Evolutionary conservation across 2,797 vertebrate genomes (phyloP).

Genomic region (Hafferia zeledoni): DNA sequence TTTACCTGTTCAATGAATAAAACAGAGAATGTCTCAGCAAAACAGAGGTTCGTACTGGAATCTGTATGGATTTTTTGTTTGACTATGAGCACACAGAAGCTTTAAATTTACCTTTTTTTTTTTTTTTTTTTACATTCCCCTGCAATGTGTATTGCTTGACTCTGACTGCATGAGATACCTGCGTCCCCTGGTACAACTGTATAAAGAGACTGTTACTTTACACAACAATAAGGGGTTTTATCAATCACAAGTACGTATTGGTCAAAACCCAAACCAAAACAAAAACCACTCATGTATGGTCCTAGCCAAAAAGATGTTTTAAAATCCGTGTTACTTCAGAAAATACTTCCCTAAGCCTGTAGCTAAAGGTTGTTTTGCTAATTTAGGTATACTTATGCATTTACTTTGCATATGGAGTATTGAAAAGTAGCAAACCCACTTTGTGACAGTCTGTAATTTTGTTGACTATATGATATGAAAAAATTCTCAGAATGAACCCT

Average conservation of each 20-base stretch:
- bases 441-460: background rate
- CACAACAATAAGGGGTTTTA: background rate
- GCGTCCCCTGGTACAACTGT: background rate
- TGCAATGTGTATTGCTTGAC: background rate
- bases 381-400: background rate
- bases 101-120: background rate
- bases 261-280: background rate
- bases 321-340: background rate
- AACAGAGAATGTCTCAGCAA: background rate
- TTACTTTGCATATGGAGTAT: background rate
- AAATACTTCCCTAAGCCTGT: background rate
- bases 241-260: background rate
- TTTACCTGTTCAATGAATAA: background rate
- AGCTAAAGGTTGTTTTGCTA: background rate
- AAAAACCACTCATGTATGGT: background rate
- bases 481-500: background rate
- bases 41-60: background rate
- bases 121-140: background rate
- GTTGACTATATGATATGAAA: background rate
- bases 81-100: background rate
- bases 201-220: background rate
- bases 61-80: background rate
- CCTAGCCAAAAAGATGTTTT: background rate
- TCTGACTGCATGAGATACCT: background rate
- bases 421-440: background rate